Evolutionary conservation across 2,113 vertebrate genomes (phyloP), one percentile per base, ranked within the genome.

Genomic region (Limanda limanda): DNA sequence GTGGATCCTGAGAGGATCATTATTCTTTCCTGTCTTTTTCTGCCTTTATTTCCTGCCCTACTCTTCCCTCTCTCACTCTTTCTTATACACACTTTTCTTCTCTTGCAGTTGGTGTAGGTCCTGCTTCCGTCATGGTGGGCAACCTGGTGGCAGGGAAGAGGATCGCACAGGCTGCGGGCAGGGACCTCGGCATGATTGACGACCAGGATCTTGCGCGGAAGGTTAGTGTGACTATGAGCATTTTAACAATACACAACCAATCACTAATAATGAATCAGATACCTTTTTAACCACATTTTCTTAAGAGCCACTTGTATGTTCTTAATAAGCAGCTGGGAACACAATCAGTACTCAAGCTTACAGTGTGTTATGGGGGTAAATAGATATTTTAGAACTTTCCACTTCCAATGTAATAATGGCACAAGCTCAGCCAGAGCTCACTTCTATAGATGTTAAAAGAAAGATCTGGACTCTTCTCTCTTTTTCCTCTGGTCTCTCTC

Each of bases 101-200:
- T 54, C 55, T 64, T 82, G 54, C 20, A 95, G 94, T 94, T 90
- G 98, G 97, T 18, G 97, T 99, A 11, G 98, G 97, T 78, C 97
- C 97, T 81, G 98, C 98, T 21, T 99, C 97, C 47, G 96, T 99
- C 86, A 96, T 99, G 96, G 96, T 99, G 87, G 98, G 98, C 35
- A 99, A 99, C 89, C 94, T 99, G 92, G 98, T 99, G 77, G 97
- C 98, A 73, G 98, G 98, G 81, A 99, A 99, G 92, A 94, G 98
- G 61, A 98, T 99, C 1, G 98, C 98, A 71, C 97, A 99, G 90
- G 98, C 98, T 63, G 93, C 96, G n/a, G 98, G 98, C 47, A 94
- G 97, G 86, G 97, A 99, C 82, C 95, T 99, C 11, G 98, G 97
- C 59, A 95, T 98, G 85, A 96, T 97, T 35, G 98, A 99, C 86